Evolutionary conservation across 2,888 invertebrate species (phyloP), one percentile per base, ranked within the genome.

Genomic region (Apodemia zela): DNA sequence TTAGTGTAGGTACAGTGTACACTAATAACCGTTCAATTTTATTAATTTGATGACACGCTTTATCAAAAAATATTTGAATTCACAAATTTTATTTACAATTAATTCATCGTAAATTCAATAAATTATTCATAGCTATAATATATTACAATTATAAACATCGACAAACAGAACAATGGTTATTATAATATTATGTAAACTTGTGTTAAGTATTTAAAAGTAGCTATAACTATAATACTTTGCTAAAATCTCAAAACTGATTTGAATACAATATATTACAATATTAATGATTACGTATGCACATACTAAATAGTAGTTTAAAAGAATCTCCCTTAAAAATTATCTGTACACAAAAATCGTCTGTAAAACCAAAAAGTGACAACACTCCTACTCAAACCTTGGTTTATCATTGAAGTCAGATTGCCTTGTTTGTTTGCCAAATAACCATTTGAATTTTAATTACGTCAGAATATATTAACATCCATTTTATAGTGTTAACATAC

Each of bases 241-340:
- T 15, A 42, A 42, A 33, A 33, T 33, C 42, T 42, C 42, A 13
- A 15, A 42, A 15, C 13, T 42, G 15, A 15, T 15, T 13, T 42
- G 4, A 15, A 15, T 42, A 42, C 6, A 42, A 42, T 15, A 38
- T 38, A 42, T 42, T 42, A 15, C 42, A 2, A 42, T n/a, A 42
- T 15, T 15, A 15, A 42, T 42, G 42, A 51, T 54, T 54, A 54
- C 21, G 54, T 54, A 54, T 54, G 54, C 25, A 54, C 51, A 54
- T 6, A 25, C 15, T 21, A 54, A 21, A 42, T 42, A 42, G 42
- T 42, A 1, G 42, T 42, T 42, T 15, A 42, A 42, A 42, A 38
- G 42, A 15, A n/a, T 42, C 15, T 6, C 15, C 13, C 54, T 25
- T 25, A 54, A 51, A 49, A 51, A 21, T 21, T 51, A 51, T 54